Evolutionary conservation across 2,113 vertebrate genomes (phyloP).

Genomic region (Peromyscus californicus): DNA sequence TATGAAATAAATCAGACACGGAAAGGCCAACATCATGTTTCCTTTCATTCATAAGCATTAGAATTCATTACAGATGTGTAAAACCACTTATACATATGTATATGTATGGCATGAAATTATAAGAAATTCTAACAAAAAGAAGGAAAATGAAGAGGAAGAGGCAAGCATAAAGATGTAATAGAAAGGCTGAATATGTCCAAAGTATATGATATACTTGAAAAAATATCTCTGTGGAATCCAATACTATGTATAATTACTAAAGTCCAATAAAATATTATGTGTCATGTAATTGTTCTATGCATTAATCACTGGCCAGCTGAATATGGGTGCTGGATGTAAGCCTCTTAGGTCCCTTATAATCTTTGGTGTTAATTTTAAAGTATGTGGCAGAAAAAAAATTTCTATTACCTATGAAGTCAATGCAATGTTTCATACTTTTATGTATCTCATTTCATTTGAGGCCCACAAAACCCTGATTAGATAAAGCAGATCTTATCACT

Average conservation of each 20-base stretch:
- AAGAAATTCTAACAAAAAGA: background rate
- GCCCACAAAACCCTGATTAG: background rate
- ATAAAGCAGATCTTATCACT: background rate
- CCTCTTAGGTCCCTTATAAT: background rate
- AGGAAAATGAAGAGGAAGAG: background rate
- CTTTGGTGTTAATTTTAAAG: conserved; percentile 25
- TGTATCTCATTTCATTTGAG: background rate
- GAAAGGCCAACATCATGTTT: background rate
- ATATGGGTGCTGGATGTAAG: background rate
- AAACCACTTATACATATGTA: background rate
- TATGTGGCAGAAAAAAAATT: background rate
- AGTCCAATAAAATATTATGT: background rate
- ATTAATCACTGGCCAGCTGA: background rate
- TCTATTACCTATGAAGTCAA: background rate
- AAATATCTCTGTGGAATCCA: background rate
- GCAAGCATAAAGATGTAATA: background rate
- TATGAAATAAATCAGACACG: background rate
- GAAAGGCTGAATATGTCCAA: background rate
- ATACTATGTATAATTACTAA: background rate
- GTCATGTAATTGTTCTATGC: background rate
- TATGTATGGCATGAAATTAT: background rate
- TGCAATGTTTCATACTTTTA: background rate
- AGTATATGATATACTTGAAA: background rate
- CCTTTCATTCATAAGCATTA: background rate
- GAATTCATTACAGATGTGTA: background rate